Percentiles rank a stretch among this genome's conserved stretches.
phyloP scores from a whole-genome alignment of 2,113 vertebrate species.

The Tachycineta bicolor region DNA sequence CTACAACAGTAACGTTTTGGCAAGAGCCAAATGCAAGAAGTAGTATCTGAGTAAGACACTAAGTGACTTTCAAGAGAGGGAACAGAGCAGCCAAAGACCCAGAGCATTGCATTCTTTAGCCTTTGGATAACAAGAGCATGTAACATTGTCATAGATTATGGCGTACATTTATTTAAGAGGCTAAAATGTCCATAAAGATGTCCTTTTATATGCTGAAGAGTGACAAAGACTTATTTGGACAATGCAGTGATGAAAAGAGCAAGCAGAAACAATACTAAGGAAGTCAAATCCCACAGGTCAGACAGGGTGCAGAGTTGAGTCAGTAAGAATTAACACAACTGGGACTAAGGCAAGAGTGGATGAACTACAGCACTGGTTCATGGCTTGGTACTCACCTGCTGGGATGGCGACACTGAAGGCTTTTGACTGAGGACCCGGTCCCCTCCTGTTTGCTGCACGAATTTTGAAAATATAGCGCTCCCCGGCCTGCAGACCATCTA shows the following conservation, averaged over 20 bases:
- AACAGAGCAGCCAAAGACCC: neutral
- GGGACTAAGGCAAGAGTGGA: neutral
- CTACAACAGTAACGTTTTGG: neutral
- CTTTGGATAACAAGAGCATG: neutral
- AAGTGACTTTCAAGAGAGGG: neutral
- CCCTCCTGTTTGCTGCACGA: constrained; percentile 91
- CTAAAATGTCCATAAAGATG: neutral
- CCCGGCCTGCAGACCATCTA: constrained; percentile 91
- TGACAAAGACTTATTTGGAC: neutral
- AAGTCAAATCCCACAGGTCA: neutral
- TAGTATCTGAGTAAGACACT: neutral
- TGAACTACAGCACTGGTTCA: neutral
- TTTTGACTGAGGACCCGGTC: constrained; percentile 94
- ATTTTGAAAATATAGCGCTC: constrained; percentile 98
- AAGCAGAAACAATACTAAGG: neutral
- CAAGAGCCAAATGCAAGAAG: neutral
- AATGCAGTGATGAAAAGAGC: neutral
- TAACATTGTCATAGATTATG: neutral
- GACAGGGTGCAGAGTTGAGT: neutral
- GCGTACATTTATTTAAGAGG: neutral
- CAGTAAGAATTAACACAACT: neutral
- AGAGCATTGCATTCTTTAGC: neutral
- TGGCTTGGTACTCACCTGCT: constrained; percentile 78
- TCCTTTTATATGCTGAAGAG: neutral
- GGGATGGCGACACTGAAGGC: constrained; percentile 89